Conservation (phyloP, 2,797 vertebrate genomes). For the Knipowitschia caucasica region DNA sequence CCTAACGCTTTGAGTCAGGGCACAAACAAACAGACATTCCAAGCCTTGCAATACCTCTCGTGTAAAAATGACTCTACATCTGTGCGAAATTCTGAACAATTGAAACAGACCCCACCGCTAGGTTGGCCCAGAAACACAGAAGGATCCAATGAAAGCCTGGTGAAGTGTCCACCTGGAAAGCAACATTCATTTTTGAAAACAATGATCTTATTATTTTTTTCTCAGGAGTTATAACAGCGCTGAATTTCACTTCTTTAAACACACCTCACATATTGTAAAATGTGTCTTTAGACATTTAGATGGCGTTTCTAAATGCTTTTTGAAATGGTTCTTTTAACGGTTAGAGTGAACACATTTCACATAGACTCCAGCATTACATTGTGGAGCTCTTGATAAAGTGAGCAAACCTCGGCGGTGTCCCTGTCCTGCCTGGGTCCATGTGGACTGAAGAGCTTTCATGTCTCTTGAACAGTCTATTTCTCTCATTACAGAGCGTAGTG, state of each 20-base stretch:
- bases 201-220: no score
- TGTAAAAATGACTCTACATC: no score
- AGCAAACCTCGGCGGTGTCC: slow-evolving; percentile 55
- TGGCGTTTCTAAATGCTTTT: slow-evolving; percentile 25
- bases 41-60: no score
- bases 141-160: no score
- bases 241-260: neutral
- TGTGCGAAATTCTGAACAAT: no score
- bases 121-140: no score
- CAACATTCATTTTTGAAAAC: no score
- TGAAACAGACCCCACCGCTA: no score
- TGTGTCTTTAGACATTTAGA: slow-evolving; percentile 17
- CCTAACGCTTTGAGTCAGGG: no score
- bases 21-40: no score
- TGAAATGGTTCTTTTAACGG: slow-evolving; percentile 1
- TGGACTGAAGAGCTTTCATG: slow-evolving; percentile 73
- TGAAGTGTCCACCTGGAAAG: no score
- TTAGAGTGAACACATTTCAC: slow-evolving; percentile 57
- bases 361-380: slow-evolving; percentile 61
- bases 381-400: slow-evolving; percentile 46
- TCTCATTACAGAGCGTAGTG: slow-evolving; percentile 63
- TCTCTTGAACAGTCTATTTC: slow-evolving; percentile 67
- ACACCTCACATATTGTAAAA: neutral
- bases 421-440: slow-evolving; percentile 58
- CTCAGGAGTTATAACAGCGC: no score